Evolutionary conservation across 2,797 vertebrate species (phyloP), one percentile per base, ranked within the genome.

Genomic region (Pangasius djambal): DNA sequence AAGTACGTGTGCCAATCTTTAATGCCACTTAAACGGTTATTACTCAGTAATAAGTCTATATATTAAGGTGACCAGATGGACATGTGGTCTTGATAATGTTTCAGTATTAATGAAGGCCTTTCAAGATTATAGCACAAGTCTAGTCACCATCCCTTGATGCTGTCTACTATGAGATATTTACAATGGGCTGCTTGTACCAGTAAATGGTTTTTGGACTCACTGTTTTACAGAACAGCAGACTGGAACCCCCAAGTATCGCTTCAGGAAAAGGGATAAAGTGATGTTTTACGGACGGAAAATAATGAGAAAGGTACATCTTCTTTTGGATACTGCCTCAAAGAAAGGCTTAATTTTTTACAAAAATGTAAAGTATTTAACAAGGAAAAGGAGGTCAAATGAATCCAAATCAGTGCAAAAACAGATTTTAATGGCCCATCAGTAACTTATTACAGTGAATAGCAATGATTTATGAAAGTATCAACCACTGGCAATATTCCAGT

Each of bases 201-300:
- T 78, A 31, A 20, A 20, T 55, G 15, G 20, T 79, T 55, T 31
- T 20, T 79, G 40, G 40, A 57, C 31, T 57, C n/a, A 57, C 48
- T 85, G 57, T 93, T 93, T 9, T 93, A 99, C 98, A 86, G 95
- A 95, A 77, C 92, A 92, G 18, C 95, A 97, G 91, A 94, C 95
- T 0, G 96, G 95, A 0, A 92, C 91, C 48, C 97, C 97, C 79
- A 97, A 97, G 78, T 99, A 99, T 93, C 96, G 98, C 28, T 98
- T 99, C 91, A 94, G 96, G 88, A 99, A 98, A 94, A 97, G 97
- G 83, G 97, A 99, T 95, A 99, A 98, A 92, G 96, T 98, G 81
- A 94, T 99, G 97, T 99, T 99, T 93, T 99, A 98, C 0, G 98
- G 98, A 25, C 94, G 98, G 72, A 99, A 99, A 95, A 98, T 98